Base-by-base conservation (phyloP, 1,140 invertebrate species). In the Drosophila serrata region DNA sequence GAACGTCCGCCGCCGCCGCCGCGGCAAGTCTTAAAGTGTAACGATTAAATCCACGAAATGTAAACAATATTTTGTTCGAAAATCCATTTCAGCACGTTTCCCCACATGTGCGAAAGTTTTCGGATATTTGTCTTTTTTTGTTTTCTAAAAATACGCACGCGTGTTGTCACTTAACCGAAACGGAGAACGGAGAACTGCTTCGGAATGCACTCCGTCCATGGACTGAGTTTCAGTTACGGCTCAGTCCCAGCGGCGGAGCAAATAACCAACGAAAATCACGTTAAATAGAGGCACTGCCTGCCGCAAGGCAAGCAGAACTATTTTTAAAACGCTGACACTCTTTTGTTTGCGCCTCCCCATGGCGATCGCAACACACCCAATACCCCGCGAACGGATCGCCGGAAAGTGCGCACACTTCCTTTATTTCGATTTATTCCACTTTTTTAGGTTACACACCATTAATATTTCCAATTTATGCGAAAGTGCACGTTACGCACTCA, bases 101-200 rank as follows among this genome's bases (percentile, higher is more conserved):
- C 70, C 78, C 81, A 85, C 85, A 88, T 88, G 85, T 88, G 85
- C 85, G 84, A 90, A 90, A 85, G 85, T 90, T 85, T 90, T 90
- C 76, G 63, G 60, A 90, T 85, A 61, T 81, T 79, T 55, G 15
- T 24, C 8, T 45, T 27, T 45, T 45, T 90, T 75, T 49, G 24
- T 29, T 49, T 87, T 76, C 61, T 43, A 64, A 82, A 80, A 87
- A 87, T 87, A 82, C 79, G 75, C 65, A 87, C 68, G 84, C 76
- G 75, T 80, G 82, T 80, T 76, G 61, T 63, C 76, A 79, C 69
- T 74, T 69, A 53, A 73, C 37, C 62, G 55, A 24, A 76, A 35
- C 49, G 45, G 35, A 82, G 43, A 77, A 64, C 39, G 55, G 60
- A 59, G n/a, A 24, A 15, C 31, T 53, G 49, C 51, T 67, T 31